Evolutionary conservation across 37 sponge, comb jelly and placozoan species (phyloP), one percentile per base, ranked within the genome.

Genomic region (Halisarca cf. caerulea): DNA sequence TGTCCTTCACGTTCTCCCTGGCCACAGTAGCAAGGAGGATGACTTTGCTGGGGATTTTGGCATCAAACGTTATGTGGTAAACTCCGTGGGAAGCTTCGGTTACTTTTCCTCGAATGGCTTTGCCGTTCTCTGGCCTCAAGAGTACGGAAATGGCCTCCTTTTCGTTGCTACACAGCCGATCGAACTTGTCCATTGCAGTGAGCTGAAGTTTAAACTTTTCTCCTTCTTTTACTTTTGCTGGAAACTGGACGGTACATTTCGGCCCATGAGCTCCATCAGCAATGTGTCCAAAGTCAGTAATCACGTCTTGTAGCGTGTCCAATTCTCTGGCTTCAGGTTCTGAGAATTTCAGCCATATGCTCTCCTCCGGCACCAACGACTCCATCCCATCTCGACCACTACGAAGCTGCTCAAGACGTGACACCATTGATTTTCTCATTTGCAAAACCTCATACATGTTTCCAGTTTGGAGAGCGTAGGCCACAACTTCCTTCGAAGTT

Each of bases 261-360:
- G 77, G 77, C 21, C 38, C 77, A 74, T 74, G 77, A 2, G 77
- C 77, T 1, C 77, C 77, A 40, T 74, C 77, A 3, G 77, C 42
- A 23, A 74, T 74, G 77, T 74, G 77, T 11, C 77, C 77, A 74
- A 74, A 74, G 77, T 74, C 77, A 41, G 43, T 44, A 36, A 74
- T 40, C 41, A 74, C 77, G 25, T 74, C 77, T 40, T 74, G 77
- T 2, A 74, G 77, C 21, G 77, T 40, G 77, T 74, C 77, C 15
- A 74, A 23, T 23, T 74, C 77, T 6, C 77, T 39, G 18, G 77
- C 77, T 24, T 74, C 77, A 6, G 77, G 77, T 6, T 74, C 77
- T 21, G 77, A 74, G 77, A 74, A 74, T 25, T 74, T 74, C 1
- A 74, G 45, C 77, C 39, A 41, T 25, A 74, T 74, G 77, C 77